Percentiles rank a stretch among this genome's conserved stretches.
phyloP scores from a whole-genome alignment of 2,888 invertebrate species.

The Dexiosoma caninum region DNA sequence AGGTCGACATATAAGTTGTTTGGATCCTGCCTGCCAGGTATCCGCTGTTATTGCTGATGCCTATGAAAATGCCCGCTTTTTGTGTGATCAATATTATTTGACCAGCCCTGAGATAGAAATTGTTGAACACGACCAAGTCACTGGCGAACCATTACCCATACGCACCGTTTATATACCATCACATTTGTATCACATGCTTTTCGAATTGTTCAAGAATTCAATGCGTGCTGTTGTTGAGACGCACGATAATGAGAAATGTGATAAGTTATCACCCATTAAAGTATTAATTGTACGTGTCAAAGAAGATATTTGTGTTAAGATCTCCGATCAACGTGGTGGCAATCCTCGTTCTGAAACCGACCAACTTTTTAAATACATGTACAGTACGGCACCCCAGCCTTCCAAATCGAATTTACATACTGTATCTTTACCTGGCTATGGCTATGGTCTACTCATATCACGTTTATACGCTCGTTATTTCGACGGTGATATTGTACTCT shows the following conservation, averaged over 20 bases:
- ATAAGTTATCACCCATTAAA: slow-evolving; percentile 88
- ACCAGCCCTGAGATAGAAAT: slow-evolving; percentile 93
- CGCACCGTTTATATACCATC: slow-evolving; percentile 97
- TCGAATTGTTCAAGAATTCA: slow-evolving; percentile 98
- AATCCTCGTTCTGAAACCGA: slow-evolving; percentile 93
- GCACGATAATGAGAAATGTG: slow-evolving; percentile 82
- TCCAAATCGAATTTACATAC: slow-evolving; percentile 91
- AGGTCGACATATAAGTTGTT: slow-evolving; percentile 94
- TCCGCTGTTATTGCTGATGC: slow-evolving; percentile 94
- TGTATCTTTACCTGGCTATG: slow-evolving; percentile 96
- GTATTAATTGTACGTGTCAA: slow-evolving; percentile 91
- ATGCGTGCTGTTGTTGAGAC: slow-evolving; percentile 98
- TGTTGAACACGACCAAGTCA: slow-evolving; percentile 83
- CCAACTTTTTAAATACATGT: slow-evolving; percentile 99
- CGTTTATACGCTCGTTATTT: slow-evolving; percentile 98
- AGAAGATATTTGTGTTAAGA: slow-evolving; percentile 98
- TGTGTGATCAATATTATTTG: slow-evolving; percentile 99
- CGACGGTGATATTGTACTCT: slow-evolving; percentile 95
- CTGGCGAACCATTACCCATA: slow-evolving; percentile 82
- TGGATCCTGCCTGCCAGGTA: slow-evolving; percentile 97
- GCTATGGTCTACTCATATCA: slow-evolving; percentile 97
- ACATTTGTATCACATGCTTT: slow-evolving; percentile 99
- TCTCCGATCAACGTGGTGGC: slow-evolving; percentile 97
- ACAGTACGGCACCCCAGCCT: slow-evolving; percentile 98
- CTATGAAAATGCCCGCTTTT: slow-evolving; percentile 96